These are phyloP conservation scores for Bombus impatiens DNA, from an alignment of 1,140 invertebrate species.

Conservation along the genomic window DNA sequence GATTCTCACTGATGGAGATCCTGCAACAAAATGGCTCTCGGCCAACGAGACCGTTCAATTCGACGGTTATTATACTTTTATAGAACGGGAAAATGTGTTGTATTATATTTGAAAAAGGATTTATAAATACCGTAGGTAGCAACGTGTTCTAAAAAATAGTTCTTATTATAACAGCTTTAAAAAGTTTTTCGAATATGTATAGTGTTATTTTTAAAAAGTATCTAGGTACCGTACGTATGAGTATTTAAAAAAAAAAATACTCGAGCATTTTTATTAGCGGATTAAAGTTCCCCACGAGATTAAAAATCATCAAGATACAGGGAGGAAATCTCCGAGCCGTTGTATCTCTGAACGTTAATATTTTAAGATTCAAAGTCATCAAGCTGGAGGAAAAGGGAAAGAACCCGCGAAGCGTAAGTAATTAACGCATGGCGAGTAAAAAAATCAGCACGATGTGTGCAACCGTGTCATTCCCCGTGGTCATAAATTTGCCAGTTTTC, in stretches of 20 bases:
- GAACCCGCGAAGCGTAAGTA: conserved; percentile 6
- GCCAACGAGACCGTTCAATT: background rate
- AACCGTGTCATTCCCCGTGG: background rate
- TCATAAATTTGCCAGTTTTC: conserved; percentile 43
- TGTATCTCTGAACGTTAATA: background rate
- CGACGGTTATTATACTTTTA: background rate
- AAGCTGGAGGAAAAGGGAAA: background rate
- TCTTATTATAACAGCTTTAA: no score
- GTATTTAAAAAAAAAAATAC: background rate
- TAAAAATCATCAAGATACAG: background rate
- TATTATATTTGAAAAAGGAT: background rate
- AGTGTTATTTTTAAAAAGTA: no score
- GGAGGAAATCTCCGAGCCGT: background rate
- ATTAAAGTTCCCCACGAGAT: background rate
- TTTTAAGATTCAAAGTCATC: background rate
- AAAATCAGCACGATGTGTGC: conserved; percentile 1
- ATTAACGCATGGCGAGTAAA: conserved; percentile 50
- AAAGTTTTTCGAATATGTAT: no score
- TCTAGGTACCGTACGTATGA: no score
- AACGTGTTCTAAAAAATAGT: background rate
- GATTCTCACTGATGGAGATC: background rate
- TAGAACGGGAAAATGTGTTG: background rate
- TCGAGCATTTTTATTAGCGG: background rate
- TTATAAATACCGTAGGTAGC: background rate
- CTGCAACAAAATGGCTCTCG: background rate